These are phyloP conservation scores for Herpailurus yagouaroundi DNA, from an alignment of 2,113 vertebrate genomes.

Conservation along the genomic window DNA sequence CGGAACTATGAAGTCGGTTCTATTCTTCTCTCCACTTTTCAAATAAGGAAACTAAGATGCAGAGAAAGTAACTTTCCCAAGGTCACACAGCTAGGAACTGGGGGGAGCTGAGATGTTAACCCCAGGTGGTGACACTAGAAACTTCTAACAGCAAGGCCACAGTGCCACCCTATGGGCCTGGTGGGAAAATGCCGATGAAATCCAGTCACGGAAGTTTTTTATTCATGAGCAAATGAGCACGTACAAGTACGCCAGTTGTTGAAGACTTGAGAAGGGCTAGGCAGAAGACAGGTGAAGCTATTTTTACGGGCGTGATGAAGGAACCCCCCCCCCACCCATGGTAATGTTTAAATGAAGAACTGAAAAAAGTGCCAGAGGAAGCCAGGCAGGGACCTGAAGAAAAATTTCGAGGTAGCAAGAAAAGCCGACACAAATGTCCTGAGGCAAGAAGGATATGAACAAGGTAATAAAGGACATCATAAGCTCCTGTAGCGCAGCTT, in stretches of 20 bases:
- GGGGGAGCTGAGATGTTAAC: background rate
- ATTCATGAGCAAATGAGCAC: background rate
- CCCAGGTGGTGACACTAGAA: background rate
- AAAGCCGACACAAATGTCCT: background rate
- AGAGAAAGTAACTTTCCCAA: conserved; percentile 58
- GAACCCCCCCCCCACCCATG: background rate
- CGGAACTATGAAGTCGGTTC: background rate
- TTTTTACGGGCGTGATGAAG: background rate
- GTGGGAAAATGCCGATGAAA: conserved; percentile 20
- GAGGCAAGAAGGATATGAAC: background rate
- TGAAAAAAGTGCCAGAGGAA: background rate
- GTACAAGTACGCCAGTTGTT: rapidly evolving
- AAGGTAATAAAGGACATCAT: background rate
- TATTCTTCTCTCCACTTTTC: background rate
- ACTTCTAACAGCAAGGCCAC: background rate
- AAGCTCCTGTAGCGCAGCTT: background rate
- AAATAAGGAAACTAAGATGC: conserved; percentile 30
- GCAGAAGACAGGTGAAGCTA: background rate
- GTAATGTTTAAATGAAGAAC: background rate
- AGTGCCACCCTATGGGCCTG: conserved; percentile 66
- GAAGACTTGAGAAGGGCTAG: too few species aligned
- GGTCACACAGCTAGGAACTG: conserved; percentile 32
- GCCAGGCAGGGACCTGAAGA: background rate
- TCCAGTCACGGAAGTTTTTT: background rate
- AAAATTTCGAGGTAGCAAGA: background rate